Evolutionary conservation across 1,140 invertebrate species (phyloP).

Genomic region (Cherax quadricarinatus): DNA sequence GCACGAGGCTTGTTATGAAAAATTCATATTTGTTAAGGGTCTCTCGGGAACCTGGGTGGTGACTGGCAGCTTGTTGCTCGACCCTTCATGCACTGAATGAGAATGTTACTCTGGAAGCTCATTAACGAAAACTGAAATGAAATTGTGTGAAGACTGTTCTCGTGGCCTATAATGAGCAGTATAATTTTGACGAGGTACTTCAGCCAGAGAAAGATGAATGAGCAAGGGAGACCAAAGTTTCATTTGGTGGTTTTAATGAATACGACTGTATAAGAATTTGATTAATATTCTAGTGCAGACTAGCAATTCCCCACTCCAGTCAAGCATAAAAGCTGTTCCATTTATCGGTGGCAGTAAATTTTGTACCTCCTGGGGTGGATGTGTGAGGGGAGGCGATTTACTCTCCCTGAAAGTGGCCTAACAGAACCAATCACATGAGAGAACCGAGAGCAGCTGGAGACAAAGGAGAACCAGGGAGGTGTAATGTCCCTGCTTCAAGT

Average conservation of each 20-base stretch:
- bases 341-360: slow-evolving; percentile 26
- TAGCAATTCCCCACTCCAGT: not conserved
- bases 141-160: not conserved
- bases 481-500: not conserved
- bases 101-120: not conserved
- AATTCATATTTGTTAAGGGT: not conserved
- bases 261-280: not conserved
- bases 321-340: slow-evolving; percentile 34
- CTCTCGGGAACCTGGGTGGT: not conserved
- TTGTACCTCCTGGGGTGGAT: not conserved
- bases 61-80: too few relatives aligned
- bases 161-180: not conserved
- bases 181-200: not conserved
- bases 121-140: not conserved
- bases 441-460: not conserved
- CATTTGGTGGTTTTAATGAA: not conserved
- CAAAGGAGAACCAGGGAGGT: not conserved
- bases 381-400: slow-evolving; percentile 14
- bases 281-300: not conserved
- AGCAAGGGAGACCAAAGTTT: not conserved
- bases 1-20: not conserved
- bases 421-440: not conserved
- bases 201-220: not conserved
- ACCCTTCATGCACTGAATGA: not conserved
- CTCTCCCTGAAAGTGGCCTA: not conserved